phyloP scores from a whole-genome alignment of 2,113 vertebrate species.

The Boleophthalmus pectinirostris region DNA sequence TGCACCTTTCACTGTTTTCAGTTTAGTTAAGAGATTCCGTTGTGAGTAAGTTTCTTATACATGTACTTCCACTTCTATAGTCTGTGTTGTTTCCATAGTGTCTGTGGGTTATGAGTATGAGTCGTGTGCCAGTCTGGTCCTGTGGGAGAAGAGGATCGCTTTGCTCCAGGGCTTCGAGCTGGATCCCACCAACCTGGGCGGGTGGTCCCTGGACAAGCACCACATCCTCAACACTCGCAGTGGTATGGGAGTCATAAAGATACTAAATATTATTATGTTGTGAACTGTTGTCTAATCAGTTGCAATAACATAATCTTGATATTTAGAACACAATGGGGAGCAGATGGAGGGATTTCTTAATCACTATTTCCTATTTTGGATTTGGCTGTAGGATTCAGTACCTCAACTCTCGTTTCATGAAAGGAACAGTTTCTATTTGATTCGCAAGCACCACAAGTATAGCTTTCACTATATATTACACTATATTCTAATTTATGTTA shows the following conservation, averaged over 20 bases:
- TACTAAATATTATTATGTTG: not conserved
- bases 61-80: slow-evolving; percentile 7
- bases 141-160: slow-evolving; percentile 96
- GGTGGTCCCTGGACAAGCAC: slow-evolving; percentile 97
- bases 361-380: too few species aligned
- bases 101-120: slow-evolving; percentile 99
- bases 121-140: slow-evolving; percentile 92
- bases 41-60: slow-evolving; percentile 27
- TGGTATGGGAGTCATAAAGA: slow-evolving; percentile 72
- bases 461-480: too few species aligned
- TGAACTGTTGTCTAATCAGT: not conserved
- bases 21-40: slow-evolving; percentile 27
- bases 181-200: slow-evolving; percentile 92
- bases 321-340: not conserved
- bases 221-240: slow-evolving; percentile 94
- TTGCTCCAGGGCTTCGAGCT: slow-evolving; percentile 94
- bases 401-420: too few species aligned
- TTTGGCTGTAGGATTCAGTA: too few species aligned
- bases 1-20: slow-evolving; percentile 44
- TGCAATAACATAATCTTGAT: not conserved
- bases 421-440: too few species aligned
- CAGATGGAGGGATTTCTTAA: too few species aligned
- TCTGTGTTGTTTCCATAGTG: slow-evolving; percentile 71
- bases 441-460: too few species aligned
- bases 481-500: too few species aligned